Percentiles rank a stretch among this genome's conserved stretches.
Evolutionary conservation across 2,113 vertebrate genomes (phyloP).

Genomic region (Corynorhinus townsendii): DNA sequence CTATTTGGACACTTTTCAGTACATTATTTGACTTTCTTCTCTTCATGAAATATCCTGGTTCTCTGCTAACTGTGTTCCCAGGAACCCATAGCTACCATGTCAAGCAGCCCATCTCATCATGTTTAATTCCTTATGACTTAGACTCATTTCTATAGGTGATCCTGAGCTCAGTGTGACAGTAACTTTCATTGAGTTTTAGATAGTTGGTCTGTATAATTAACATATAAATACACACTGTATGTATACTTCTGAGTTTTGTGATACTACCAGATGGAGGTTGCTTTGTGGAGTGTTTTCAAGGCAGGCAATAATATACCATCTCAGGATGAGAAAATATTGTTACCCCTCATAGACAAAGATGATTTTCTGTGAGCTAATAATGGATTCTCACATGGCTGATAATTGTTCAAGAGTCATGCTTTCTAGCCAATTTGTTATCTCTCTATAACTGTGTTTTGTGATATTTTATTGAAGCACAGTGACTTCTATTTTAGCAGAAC

Average conservation of each 20-base stretch:
- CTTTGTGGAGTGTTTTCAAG: not conserved
- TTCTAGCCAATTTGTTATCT: not conserved
- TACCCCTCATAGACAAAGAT: not conserved
- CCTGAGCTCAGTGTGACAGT: not conserved
- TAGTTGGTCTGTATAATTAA: not conserved
- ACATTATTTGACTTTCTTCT: not conserved
- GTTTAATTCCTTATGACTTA: not conserved
- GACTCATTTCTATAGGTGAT: not conserved
- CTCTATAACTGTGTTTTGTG: constrained; percentile 36
- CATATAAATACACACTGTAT: not conserved
- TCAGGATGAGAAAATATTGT: not conserved
- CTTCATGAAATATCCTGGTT: not conserved
- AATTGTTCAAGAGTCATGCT: not conserved
- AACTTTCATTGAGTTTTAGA: not conserved
- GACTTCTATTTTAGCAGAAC: constrained; percentile 27
- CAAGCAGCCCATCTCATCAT: not conserved
- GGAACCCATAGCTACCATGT: not conserved
- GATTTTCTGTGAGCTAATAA: constrained; percentile 28
- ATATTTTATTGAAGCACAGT: constrained; percentile 32
- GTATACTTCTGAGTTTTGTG: not conserved
- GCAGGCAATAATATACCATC: not conserved
- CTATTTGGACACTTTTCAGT: not conserved
- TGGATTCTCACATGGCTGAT: constrained; percentile 8
- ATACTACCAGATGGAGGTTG: not conserved
- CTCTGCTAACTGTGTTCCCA: not conserved